Conservation (phyloP, 1,140 invertebrate genomes). For the Tetragnatha versicolor region DNA sequence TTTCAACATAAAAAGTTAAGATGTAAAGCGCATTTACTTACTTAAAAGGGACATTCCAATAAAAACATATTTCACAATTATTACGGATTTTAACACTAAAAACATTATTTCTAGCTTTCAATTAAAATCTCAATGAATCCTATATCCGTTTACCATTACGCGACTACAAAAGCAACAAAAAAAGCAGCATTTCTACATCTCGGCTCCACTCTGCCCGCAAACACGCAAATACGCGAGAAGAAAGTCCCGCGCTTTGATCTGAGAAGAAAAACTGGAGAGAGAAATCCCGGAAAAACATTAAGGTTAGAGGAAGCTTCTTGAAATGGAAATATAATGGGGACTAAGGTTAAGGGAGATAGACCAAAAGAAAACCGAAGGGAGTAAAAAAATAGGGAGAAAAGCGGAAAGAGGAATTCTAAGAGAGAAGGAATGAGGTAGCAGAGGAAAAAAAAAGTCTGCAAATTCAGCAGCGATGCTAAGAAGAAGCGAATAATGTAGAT, state of each 20-base stretch:
- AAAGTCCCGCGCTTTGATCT: not conserved
- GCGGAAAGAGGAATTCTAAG: not conserved
- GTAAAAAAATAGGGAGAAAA: not conserved
- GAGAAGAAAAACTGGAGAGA: not conserved
- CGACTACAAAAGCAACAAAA: not conserved
- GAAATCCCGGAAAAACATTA: slow-evolving; percentile 27
- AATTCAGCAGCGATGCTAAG: slow-evolving; percentile 6
- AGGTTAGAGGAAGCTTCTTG: slow-evolving; percentile 32
- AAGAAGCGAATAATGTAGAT: slow-evolving; percentile 33
- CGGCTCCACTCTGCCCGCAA: slow-evolving; percentile 15
- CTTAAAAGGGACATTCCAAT: too few species aligned
- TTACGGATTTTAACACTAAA: too few species aligned
- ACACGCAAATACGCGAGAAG: not conserved
- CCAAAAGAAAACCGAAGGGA: not conserved
- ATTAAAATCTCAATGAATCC: too few species aligned
- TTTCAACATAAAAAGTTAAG: too few species aligned
- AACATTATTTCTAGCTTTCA: too few species aligned
- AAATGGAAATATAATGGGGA: slow-evolving; percentile 52
- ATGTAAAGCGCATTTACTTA: too few species aligned
- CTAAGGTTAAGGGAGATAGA: slow-evolving; percentile 29
- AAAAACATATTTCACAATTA: too few species aligned
- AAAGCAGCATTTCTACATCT: not conserved
- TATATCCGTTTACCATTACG: too few species aligned
- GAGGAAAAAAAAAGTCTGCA: not conserved
- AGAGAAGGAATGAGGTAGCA: not conserved